Conservation (phyloP, 1,140 invertebrate genomes). For the Chelonus insularis region DNA sequence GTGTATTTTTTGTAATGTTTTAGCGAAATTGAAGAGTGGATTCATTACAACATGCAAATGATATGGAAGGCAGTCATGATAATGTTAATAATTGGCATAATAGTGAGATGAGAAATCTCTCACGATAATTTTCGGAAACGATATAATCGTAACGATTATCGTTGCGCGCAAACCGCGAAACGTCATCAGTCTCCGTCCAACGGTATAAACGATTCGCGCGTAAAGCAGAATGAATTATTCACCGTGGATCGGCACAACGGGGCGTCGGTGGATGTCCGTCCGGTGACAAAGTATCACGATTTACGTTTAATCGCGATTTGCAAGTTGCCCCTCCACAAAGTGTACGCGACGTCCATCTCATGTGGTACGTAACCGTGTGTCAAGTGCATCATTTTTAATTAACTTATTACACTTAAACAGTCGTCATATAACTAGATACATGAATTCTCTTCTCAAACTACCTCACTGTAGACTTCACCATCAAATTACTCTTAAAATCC, state of each 20-base stretch:
- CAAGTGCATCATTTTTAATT: not conserved
- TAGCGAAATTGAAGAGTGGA: too few species aligned
- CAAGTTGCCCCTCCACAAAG: conserved; percentile 28
- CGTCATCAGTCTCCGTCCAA: conserved; percentile 31
- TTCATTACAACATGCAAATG: not conserved
- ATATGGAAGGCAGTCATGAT: not conserved
- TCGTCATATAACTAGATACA: too few species aligned
- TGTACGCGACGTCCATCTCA: not conserved
- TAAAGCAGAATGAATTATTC: conserved; percentile 41
- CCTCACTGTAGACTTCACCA: too few species aligned
- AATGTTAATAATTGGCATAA: conserved; percentile 13
- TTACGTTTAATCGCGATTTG: conserved; percentile 37
- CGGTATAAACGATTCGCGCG: conserved; percentile 34
- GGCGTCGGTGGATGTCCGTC: conserved; percentile 27
- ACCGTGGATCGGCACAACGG: conserved; percentile 22
- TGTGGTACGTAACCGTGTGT: not conserved
- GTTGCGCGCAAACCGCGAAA: conserved; percentile 23
- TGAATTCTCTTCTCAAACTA: too few species aligned
- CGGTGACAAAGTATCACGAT: conserved; percentile 40
- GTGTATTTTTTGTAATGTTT: too few species aligned
- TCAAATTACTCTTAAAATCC: too few species aligned
- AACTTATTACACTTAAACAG: not conserved
- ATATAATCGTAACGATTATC: conserved; percentile 27
- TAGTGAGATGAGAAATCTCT: conserved; percentile 28
- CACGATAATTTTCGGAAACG: conserved; percentile 29